These are phyloP conservation scores for Hydrolagus colliei DNA, from an alignment of 2,797 vertebrate species.

Conservation along the genomic window DNA sequence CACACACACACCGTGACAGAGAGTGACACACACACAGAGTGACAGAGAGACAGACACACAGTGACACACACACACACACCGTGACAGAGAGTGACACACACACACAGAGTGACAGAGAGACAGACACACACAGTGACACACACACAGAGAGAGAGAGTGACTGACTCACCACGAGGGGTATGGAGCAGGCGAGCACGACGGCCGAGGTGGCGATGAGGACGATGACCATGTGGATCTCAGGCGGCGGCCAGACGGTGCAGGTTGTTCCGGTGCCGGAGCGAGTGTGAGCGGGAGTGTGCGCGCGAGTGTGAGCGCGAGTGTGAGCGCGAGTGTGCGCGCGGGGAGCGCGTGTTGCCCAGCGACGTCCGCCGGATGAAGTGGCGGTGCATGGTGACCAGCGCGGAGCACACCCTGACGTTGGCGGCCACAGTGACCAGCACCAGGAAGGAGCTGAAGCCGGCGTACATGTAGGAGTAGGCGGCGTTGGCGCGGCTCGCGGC, in stretches of 20 bases:
- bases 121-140: neutral
- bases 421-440: conserved; percentile 81
- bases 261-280: conserved; percentile 73
- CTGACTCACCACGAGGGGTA: conserved; percentile 87
- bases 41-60: conserved; percentile 39
- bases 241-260: conserved; percentile 79
- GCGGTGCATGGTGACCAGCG: conserved; percentile 86
- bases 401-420: conserved; percentile 86
- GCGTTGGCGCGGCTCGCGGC: conserved; percentile 58
- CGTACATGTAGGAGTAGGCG: conserved; percentile 82
- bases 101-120: conserved; percentile 46
- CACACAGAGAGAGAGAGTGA: conserved; percentile 33
- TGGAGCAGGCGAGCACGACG: conserved; percentile 90
- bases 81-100: conserved; percentile 82
- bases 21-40: neutral
- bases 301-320: conserved; percentile 30
- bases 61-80: no score
- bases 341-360: conserved; percentile 66
- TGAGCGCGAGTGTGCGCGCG: neutral
- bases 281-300: no score
- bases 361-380: conserved; percentile 86
- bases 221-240: conserved; percentile 97
- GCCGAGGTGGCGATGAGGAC: conserved; percentile 83
- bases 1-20: neutral
- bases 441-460: conserved; percentile 77